A percentile compares a stretch with the other conserved stretches of the same genome.
Conservation (phyloP, 2,113 vertebrate genomes). For the Mormoops blainvillei region DNA sequence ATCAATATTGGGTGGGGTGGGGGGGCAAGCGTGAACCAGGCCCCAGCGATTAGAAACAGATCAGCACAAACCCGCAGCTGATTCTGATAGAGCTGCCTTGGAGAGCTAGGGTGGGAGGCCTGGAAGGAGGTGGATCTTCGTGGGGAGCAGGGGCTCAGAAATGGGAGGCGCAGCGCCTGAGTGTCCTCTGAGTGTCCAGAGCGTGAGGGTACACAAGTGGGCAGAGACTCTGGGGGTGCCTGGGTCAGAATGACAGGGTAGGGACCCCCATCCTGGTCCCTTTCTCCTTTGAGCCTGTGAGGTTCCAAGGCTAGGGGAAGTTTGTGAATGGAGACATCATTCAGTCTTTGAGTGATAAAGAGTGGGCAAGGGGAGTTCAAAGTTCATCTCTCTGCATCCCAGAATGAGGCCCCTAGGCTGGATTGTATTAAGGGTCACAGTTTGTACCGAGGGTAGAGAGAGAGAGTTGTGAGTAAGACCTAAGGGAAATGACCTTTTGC, state of each 20-base stretch:
- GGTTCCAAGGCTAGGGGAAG: not conserved
- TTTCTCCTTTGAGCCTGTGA: not conserved
- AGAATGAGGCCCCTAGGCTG: not conserved
- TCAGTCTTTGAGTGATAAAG: not conserved
- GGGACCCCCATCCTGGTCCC: not conserved
- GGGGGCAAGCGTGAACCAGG: conserved; percentile 70
- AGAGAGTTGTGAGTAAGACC: not conserved
- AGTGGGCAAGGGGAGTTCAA: not conserved
- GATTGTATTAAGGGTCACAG: not conserved
- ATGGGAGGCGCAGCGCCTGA: not conserved
- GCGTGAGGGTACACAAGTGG: not conserved
- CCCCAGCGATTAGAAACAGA: conserved; percentile 76
- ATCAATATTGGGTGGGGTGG: conserved; percentile 72
- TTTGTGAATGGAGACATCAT: conserved; percentile 12
- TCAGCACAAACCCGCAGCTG: conserved; percentile 70
- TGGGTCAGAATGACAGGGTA: not conserved
- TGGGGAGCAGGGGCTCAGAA: not conserved
- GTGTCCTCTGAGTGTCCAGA: not conserved
- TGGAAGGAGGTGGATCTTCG: conserved; percentile 54
- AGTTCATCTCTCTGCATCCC: not conserved
- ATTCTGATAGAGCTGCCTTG: conserved; percentile 72
- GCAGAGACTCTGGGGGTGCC: not conserved
- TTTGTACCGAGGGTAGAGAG: not conserved
- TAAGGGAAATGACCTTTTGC: not conserved
- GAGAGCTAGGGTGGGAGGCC: conserved; percentile 55